Conservation (phyloP, 2,113 vertebrate species). For the Agapornis roseicollis region DNA sequence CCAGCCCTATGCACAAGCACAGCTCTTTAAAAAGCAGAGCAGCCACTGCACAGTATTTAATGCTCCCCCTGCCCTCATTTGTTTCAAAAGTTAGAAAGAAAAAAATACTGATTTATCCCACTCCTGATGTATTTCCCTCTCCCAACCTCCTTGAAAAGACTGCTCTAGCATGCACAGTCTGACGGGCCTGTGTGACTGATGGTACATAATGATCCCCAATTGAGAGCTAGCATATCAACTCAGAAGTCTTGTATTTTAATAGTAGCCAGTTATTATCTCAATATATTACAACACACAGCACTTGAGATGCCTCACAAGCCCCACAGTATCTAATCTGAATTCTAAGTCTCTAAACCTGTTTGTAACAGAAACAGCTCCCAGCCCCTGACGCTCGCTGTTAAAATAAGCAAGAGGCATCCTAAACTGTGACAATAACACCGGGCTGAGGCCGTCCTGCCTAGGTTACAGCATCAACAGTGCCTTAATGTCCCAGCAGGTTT, state of each 20-base stretch:
- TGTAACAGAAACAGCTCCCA: background rate
- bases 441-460: background rate
- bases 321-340: background rate
- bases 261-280: constrained; percentile 3
- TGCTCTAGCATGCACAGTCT: background rate
- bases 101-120: background rate
- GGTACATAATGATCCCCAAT: background rate
- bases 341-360: background rate
- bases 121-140: background rate
- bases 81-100: background rate
- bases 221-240: background rate
- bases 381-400: fast-evolving
- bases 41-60: background rate
- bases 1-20: background rate
- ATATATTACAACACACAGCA: background rate
- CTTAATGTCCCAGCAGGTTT: background rate
- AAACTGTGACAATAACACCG: background rate
- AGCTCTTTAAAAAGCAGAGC: background rate
- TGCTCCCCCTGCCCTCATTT: background rate
- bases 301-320: background rate
- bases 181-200: background rate
- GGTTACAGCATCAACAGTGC: background rate
- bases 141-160: background rate
- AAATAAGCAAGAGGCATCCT: background rate
- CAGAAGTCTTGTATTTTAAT: background rate